Conservation (phyloP, 53 echinoderm and acorn worm genomes). For the Arbacia lixula region DNA sequence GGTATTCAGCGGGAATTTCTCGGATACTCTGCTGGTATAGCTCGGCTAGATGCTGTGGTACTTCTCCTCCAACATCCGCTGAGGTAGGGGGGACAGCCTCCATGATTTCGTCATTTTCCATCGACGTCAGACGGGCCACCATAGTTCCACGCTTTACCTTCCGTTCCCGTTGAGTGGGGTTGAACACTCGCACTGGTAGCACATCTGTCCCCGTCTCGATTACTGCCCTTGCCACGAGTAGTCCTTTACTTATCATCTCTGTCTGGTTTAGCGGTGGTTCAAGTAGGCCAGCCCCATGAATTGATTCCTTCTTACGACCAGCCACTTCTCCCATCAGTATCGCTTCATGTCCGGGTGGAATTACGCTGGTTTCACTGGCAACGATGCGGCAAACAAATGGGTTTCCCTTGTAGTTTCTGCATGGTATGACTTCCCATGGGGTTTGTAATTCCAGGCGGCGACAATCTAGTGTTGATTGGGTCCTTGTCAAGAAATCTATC, state of each 20-base stretch:
- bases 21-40: background rate
- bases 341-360: constrained; percentile 29
- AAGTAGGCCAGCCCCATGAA: background rate
- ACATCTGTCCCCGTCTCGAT: background rate
- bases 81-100: too few species aligned
- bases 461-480: too few species aligned
- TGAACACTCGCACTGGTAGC: constrained; percentile 14
- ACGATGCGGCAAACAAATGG: background rate
- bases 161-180: background rate
- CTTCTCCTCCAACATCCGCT: too few species aligned
- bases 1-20: background rate
- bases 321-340: background rate
- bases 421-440: constrained; percentile 13
- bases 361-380: constrained; percentile 11
- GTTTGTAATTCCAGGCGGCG: too few species aligned
- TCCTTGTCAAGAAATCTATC: too few species aligned
- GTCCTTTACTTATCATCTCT: background rate
- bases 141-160: background rate
- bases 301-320: too few species aligned
- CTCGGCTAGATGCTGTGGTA: constrained; percentile 11
- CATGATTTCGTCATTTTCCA: constrained; percentile 1
- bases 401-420: background rate
- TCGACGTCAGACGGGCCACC: background rate
- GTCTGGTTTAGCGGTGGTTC: background rate
- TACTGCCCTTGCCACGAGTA: constrained; percentile 2